Percentiles rank a stretch among this genome's conserved stretches.
Conservation (phyloP, 2,113 vertebrate genomes). For the Falcunculus frontatus region DNA sequence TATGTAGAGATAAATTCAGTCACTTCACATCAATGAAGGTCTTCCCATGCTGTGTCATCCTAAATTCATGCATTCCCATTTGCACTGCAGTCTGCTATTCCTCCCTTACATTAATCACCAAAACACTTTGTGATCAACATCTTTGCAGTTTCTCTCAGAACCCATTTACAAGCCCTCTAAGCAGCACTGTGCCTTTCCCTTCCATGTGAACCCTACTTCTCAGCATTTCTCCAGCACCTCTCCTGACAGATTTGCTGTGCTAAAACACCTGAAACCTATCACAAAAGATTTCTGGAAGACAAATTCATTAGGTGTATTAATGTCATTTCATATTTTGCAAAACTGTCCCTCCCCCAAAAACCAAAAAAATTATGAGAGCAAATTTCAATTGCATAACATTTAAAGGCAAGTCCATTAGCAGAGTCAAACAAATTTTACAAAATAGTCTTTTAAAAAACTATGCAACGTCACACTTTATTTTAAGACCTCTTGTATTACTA, state of each 20-base stretch:
- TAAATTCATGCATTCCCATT: background rate
- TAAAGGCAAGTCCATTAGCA: background rate
- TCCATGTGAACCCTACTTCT: background rate
- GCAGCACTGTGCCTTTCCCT: background rate
- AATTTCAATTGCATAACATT: background rate
- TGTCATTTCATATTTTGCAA: background rate
- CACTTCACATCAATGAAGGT: background rate
- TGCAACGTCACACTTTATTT: background rate
- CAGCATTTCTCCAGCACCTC: background rate
- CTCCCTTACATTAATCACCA: background rate
- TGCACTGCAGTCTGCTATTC: background rate
- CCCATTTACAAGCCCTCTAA: background rate
- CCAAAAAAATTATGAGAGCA: background rate
- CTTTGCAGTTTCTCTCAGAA: background rate
- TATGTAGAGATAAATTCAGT: background rate
- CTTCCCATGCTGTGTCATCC: background rate
- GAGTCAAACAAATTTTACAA: background rate
- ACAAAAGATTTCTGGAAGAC: background rate
- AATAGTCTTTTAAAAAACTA: background rate
- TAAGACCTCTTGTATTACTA: background rate
- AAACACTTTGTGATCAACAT: background rate
- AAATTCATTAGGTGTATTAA: background rate
- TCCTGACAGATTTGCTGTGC: background rate
- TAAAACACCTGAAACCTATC: background rate
- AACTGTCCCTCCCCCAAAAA: background rate